Conservation (phyloP, 1,140 invertebrate genomes). For the Callitettix versicolor region DNA sequence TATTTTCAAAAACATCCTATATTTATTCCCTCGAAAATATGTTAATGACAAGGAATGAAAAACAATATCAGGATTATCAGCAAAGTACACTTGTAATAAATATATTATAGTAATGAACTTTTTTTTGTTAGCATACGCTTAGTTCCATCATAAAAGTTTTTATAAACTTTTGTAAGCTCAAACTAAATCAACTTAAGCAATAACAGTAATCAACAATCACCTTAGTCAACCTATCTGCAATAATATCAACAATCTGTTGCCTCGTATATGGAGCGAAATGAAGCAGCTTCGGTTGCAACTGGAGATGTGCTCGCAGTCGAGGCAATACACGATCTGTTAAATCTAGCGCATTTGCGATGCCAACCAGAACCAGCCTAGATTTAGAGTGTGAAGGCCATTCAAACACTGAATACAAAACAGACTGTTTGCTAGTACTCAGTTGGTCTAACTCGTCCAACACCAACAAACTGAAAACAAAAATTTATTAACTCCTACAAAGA, state of each 20-base stretch:
- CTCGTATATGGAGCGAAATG: conserved; percentile 90
- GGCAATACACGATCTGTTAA: conserved; percentile 85
- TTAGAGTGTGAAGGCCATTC: conserved; percentile 71
- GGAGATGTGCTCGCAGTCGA: conserved; percentile 62
- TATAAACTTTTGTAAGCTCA: too few relatives aligned
- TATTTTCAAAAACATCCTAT: too few relatives aligned
- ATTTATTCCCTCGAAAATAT: too few relatives aligned
- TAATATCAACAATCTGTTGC: conserved; percentile 78
- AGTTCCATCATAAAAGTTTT: too few relatives aligned
- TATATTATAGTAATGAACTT: too few relatives aligned
- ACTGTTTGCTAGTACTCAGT: conserved; percentile 69
- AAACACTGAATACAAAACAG: conserved; percentile 85
- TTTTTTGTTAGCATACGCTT: too few relatives aligned
- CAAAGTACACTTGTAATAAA: too few relatives aligned
- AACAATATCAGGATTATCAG: too few relatives aligned
- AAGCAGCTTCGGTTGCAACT: conserved; percentile 60
- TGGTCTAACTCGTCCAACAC: conserved; percentile 97
- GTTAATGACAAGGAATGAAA: too few relatives aligned
- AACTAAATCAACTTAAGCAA: too few relatives aligned
- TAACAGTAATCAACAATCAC: too few relatives aligned
- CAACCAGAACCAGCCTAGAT: conserved; percentile 72
- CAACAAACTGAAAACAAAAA: conserved; percentile 61
- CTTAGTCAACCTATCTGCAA: conserved; percentile 61
- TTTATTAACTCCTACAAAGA: too few relatives aligned
- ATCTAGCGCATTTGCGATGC: conserved; percentile 93